Evolutionary conservation across 2,888 invertebrate species (phyloP), one percentile per base, ranked within the genome.

Genomic region (Platycheirus albimanus): DNA sequence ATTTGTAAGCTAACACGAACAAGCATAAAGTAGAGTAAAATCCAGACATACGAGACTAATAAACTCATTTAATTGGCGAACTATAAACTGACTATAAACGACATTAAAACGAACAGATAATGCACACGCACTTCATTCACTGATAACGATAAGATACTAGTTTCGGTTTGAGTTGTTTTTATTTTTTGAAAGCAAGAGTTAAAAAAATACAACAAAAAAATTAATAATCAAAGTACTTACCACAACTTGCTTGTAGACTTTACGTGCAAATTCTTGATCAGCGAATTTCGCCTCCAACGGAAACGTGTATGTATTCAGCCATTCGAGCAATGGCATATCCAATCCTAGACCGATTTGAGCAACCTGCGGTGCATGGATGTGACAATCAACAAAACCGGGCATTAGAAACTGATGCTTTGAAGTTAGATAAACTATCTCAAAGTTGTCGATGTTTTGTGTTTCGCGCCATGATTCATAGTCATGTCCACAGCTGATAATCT

Each of bases 341-440:
- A 96, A 92, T 0, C 97, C 97, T 10, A 96, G 90, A 0, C 97
- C 98, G 71, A 94, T 92, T 90, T 98, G 97, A 0, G 96, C 96
- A 86, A 95, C 95, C 90, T 98, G 98, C 0, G 96, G 95, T 0
- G 97, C 97, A 91, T 98, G 98, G 8, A 96, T 95, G 88, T 98
- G 98, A 19, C 96, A 95, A 90, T 98, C 98, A 2, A 98, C 92
- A 77, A 98, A 93, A 0, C 98, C 98, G 0, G 98, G 98, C 89
- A 97, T 94, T 11, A 98, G 89, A 87, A 98, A 95, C 90, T 96
- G n/a, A n/a, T n/a, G 94, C 56, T 91, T 90, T 3, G 89, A 86
- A 7, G 86, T 87, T 6, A 92, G 84, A 0, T 69, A 74, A 45
- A 88, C 85, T 30, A 85, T 79, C 64, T 88, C 76, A 38, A 72